Conservation (phyloP, 2,888 invertebrate species). For the Idaea straminata region DNA sequence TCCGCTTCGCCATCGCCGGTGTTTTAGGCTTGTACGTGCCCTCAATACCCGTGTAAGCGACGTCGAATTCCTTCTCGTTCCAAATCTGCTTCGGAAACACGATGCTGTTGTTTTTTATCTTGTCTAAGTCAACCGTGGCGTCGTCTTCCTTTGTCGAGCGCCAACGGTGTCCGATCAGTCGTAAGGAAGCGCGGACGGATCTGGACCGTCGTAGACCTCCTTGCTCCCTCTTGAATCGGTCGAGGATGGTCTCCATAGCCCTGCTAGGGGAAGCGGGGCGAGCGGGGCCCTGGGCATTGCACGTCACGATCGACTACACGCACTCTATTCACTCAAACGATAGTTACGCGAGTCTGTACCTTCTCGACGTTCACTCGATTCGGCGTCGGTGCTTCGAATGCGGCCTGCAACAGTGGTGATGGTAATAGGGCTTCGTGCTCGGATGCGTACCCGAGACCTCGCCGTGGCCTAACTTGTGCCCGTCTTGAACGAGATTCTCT, state of each 20-base stretch:
- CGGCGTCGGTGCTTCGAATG: constrained; percentile 68
- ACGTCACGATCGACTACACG: constrained; percentile 72
- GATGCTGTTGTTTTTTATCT: constrained; percentile 60
- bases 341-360: constrained; percentile 71
- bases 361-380: constrained; percentile 73
- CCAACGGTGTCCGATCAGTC: constrained; percentile 83
- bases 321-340: constrained; percentile 72
- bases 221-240: constrained; percentile 74
- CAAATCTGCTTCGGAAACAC: constrained; percentile 64
- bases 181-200: constrained; percentile 85
- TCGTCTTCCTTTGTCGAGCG: constrained; percentile 71
- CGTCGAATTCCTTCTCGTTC: constrained; percentile 67
- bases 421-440: constrained; percentile 46
- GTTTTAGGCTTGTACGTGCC: constrained; percentile 72
- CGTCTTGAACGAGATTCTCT: constrained; percentile 41
- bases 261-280: constrained; percentile 61
- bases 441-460: constrained; percentile 45
- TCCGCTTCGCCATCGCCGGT: constrained; percentile 70
- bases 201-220: constrained; percentile 81
- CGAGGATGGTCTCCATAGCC: constrained; percentile 78
- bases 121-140: constrained; percentile 52
- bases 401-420: constrained; percentile 60
- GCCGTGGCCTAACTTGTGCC: constrained; percentile 51
- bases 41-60: constrained; percentile 68
- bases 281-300: constrained; percentile 72